Conservation (phyloP, 2,888 invertebrate species). For the Plebejus anna region DNA sequence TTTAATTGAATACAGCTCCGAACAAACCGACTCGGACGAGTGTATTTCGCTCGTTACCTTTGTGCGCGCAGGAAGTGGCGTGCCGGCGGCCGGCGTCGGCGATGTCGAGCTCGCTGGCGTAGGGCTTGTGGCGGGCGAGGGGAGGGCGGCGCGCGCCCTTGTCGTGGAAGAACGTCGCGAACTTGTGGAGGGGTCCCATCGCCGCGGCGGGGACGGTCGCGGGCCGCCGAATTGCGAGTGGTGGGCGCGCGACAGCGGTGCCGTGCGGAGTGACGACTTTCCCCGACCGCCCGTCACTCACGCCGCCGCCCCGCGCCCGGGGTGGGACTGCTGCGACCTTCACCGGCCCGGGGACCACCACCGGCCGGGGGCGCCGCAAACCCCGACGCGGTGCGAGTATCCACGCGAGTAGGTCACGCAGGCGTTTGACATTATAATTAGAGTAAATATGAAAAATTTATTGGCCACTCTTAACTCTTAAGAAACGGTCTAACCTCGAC, state of each 20-base stretch:
- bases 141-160: conserved; percentile 65
- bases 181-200: conserved; percentile 82
- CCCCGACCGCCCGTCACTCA: conserved; percentile 22
- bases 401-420: too few species aligned
- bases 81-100: conserved; percentile 43
- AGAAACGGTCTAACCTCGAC: background rate
- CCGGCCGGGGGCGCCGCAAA: background rate
- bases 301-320: background rate
- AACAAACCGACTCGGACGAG: background rate
- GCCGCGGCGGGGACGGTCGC: conserved; percentile 27
- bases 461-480: background rate
- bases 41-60: background rate
- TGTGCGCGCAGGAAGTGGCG: background rate
- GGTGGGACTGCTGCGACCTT: background rate
- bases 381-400: background rate
- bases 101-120: conserved; percentile 79
- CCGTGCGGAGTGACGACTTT: conserved; percentile 32
- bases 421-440: background rate
- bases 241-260: conserved; percentile 28
- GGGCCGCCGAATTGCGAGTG: background rate
- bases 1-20: background rate
- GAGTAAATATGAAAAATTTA: background rate
- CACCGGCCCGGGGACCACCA: background rate
- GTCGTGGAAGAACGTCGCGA: conserved; percentile 82
- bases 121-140: conserved; percentile 70